Conservation (phyloP, 2,113 vertebrate species). For the Sus scrofa region T2T-Sscrofa CM000828.6:35224001-35224500, state of each 20-base stretch:
- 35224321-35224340: no score
- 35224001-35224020: background rate
- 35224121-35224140: background rate
- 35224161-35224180: background rate
- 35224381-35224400: no score
- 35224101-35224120: background rate
- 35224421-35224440: background rate
- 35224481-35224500: no score
- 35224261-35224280: background rate
- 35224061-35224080: background rate
- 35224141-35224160: background rate
- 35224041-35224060: background rate
- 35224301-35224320: background rate
- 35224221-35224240: background rate
- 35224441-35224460: no score
- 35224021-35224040: background rate
- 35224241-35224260: background rate
- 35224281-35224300: background rate
- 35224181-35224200: background rate
- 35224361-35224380: no score
- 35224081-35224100: background rate
- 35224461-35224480: no score
- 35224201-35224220: background rate
- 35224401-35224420: no score
- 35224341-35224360: no score